These are phyloP conservation scores for Rhagologus leucostigma DNA, from an alignment of 2,113 vertebrate genomes.

Conservation along the genomic window DNA sequence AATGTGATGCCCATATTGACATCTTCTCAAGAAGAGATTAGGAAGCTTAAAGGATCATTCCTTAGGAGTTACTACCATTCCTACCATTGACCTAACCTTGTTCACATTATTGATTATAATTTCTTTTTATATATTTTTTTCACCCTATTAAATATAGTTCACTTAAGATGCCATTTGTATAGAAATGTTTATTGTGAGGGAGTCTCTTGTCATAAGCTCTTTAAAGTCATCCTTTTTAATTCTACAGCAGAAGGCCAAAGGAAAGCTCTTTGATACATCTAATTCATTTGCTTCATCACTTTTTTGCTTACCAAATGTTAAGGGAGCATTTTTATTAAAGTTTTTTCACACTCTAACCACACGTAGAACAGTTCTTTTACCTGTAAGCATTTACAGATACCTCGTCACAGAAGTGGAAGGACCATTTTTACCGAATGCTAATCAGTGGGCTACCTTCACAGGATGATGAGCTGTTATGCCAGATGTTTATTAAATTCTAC, in stretches of 20 bases:
- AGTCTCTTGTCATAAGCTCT: background rate
- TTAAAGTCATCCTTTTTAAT: background rate
- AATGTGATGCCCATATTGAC: background rate
- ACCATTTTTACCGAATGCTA: background rate
- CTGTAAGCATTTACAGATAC: background rate
- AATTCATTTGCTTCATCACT: background rate
- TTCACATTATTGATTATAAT: background rate
- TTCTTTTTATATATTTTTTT: background rate
- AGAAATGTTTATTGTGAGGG: background rate
- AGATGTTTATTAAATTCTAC: background rate
- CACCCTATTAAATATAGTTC: background rate
- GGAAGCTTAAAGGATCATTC: constrained; percentile 16
- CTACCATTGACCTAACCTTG: constrained; percentile 36
- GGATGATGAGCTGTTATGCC: background rate
- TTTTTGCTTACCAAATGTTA: background rate
- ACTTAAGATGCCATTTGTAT: background rate
- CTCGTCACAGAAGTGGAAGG: background rate
- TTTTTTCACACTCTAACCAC: background rate
- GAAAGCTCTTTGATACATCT: background rate
- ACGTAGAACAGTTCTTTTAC: background rate
- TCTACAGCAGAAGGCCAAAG: background rate
- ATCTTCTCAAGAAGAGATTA: constrained; percentile 30
- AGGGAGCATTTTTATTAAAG: background rate
- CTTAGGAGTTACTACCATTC: background rate
- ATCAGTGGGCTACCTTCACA: background rate